Base-by-base conservation (phyloP, 1,140 invertebrate genomes). In the Melanaphis sacchari region DNA sequence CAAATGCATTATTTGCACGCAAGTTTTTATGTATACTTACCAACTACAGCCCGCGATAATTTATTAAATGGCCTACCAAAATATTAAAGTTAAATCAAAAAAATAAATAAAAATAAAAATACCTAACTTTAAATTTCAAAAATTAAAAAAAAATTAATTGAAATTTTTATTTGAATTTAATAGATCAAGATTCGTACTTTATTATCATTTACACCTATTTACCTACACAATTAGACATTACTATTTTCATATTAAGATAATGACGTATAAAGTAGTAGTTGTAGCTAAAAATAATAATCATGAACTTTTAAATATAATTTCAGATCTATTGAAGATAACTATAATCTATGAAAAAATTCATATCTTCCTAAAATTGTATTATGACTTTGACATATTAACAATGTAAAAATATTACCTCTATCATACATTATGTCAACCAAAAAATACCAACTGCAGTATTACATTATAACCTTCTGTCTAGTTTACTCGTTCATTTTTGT, bases 361-460 rank as follows among this genome's bases (percentile, higher is more conserved):
- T 66, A 11, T 66, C 31, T 66, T 66, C 31, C 59, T 3, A 66
- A 66, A 66, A 66, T n/a, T 15, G n/a, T 66, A 66, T 81, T 38
- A 38, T 38, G 7, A 81, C 36, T 81, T 15, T n/a, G 76, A 81
- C 76, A 81, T n/a, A n/a, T n/a, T n/a, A 21, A 36, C 21, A 40
- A 82, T 82, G 38, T 82, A 82, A 82, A 38, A 82, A 38, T 82
- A 82, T 38, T 82, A 82, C 81, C 81, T 82, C 21, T 22, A 82
- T 82, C 81, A 24, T 24, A 22, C 36, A 40, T 82, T 38, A 82
- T 82, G 38, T 82, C 81, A 40, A 82, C 21, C 21, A 82, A 82
- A 38, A 82, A 82, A 82, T 82, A 82, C 36, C 38, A 38, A 82
- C 81, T 82, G 36, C 15, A 49, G 15, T 82, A 82, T 82, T 38